phyloP scores from a whole-genome alignment of 2,797 vertebrate genomes.

The Xenops minutus region DNA sequence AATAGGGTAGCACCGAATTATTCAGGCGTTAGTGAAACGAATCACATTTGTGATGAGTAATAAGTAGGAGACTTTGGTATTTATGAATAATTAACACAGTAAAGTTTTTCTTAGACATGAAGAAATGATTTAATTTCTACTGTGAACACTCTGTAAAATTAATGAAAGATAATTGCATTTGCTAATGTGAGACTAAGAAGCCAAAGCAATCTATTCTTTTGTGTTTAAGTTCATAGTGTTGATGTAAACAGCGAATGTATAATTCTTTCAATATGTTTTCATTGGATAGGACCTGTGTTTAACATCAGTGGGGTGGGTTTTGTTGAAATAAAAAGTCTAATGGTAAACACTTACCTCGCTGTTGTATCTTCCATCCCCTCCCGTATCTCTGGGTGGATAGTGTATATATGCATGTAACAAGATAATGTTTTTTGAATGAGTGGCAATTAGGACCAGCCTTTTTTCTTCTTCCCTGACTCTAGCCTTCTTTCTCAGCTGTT shows the following conservation, averaged over 20 bases:
- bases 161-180: constrained; percentile 63
- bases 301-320: neutral
- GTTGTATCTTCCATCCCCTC: neutral
- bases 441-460: neutral
- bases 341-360: neutral
- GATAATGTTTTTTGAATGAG: constrained; percentile 45
- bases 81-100: constrained; percentile 64
- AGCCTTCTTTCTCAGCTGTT: neutral
- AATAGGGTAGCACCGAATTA: constrained; percentile 27
- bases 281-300: neutral
- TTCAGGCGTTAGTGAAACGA: constrained; percentile 53
- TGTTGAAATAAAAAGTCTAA: neutral
- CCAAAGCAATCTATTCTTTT: constrained; percentile 3
- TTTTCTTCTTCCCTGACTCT: neutral
- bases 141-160: constrained; percentile 61
- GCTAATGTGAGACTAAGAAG: constrained; percentile 41
- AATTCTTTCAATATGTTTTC: neutral
- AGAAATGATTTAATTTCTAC: constrained; percentile 67
- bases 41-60: constrained; percentile 57
- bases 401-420: neutral
- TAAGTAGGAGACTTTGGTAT: constrained; percentile 51
- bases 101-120: constrained; percentile 53
- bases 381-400: neutral
- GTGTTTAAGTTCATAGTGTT: neutral
- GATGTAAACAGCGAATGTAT: constrained; percentile 9